Conservation (phyloP, 2,113 vertebrate genomes). For the Sebastes fasciatus region DNA sequence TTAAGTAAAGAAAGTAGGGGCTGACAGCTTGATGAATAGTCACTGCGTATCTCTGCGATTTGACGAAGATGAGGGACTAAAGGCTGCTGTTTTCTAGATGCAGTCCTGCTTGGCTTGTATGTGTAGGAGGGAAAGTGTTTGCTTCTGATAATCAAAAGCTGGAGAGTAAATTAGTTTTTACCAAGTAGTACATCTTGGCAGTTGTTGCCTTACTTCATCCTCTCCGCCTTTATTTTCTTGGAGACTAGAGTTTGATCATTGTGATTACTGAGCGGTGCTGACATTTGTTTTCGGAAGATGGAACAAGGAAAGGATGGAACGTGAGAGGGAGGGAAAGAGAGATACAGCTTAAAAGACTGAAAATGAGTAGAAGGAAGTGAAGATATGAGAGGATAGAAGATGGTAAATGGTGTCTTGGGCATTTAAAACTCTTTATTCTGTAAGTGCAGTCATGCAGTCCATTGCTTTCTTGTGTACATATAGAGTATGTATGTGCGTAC, state of each 20-base stretch:
- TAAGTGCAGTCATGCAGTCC: constrained; percentile 18
- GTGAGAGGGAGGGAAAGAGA: not conserved
- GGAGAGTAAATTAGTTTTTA: constrained; percentile 41
- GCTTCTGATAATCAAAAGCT: constrained; percentile 28
- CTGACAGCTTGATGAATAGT: constrained; percentile 56
- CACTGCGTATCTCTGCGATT: constrained; percentile 13
- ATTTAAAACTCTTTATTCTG: constrained; percentile 12
- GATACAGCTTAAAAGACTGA: not conserved
- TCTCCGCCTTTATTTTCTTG: constrained; percentile 7
- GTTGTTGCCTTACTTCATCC: constrained; percentile 12
- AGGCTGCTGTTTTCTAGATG: constrained; percentile 19
- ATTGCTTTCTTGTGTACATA: constrained; percentile 11
- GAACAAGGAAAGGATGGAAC: not conserved
- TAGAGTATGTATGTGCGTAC: not conserved
- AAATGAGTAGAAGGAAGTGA: constrained; percentile 1
- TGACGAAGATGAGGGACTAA: constrained; percentile 16
- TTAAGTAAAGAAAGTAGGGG: constrained; percentile 17
- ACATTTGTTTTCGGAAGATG: not conserved
- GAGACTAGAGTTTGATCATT: constrained; percentile 43
- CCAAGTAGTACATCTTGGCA: constrained; percentile 9
- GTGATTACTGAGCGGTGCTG: constrained; percentile 26
- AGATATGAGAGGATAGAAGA: constrained; percentile 29
- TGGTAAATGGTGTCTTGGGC: not conserved
- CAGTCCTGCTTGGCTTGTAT: not conserved
- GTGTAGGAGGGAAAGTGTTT: constrained; percentile 34